Evolutionary conservation across 2,888 invertebrate genomes (phyloP).

Genomic region (Rhimphoctona megacephalus): DNA sequence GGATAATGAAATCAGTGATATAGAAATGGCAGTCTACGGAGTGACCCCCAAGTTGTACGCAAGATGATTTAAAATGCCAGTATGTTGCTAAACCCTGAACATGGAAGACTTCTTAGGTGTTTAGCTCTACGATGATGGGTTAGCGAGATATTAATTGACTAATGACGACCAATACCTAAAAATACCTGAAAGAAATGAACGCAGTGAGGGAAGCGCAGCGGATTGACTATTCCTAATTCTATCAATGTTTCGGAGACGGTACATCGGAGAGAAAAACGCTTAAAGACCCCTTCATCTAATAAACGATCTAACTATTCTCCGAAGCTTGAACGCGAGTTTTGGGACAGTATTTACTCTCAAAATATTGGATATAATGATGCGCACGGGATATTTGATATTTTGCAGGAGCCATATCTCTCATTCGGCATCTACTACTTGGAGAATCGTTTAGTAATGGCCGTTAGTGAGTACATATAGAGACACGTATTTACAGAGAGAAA

Average conservation of each 20-base stretch:
- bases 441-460: constrained; percentile 21
- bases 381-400: constrained; percentile 9
- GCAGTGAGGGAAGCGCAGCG: neutral
- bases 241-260: neutral
- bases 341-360: neutral
- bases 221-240: neutral
- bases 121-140: neutral
- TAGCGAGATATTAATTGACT: neutral
- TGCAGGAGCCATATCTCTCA: constrained; percentile 11
- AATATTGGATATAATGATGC: neutral
- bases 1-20: constrained; percentile 17
- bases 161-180: neutral
- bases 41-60: neutral
- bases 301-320: neutral
- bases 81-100: neutral
- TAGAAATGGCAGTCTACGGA: neutral
- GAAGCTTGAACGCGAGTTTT: neutral
- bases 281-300: neutral
- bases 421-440: constrained; percentile 27
- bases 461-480: constrained; percentile 11
- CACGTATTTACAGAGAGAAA: neutral
- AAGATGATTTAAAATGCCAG: neutral
- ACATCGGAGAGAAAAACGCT: neutral
- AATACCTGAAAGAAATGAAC: neutral
- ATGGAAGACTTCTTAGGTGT: neutral